phyloP scores from a whole-genome alignment of 2,113 vertebrate genomes.

The Passer montanus region DNA sequence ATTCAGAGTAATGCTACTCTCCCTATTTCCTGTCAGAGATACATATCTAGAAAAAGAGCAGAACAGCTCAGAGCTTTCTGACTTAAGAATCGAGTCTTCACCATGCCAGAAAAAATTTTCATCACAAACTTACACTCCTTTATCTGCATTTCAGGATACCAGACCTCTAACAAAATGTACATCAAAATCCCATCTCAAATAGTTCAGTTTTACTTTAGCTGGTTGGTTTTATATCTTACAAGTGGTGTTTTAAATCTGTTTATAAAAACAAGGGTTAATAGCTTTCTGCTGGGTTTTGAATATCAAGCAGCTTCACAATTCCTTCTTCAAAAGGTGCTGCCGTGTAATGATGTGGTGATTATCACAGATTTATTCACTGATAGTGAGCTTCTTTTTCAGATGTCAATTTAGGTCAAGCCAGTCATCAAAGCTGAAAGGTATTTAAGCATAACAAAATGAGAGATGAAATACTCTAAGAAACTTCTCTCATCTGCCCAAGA shows the following conservation, averaged over 20 bases:
- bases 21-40: background rate
- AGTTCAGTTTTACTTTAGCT: background rate
- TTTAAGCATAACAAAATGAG: conserved; percentile 18
- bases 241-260: background rate
- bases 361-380: background rate
- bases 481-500: background rate
- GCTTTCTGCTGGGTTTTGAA: background rate
- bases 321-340: background rate
- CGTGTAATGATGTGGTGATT: background rate
- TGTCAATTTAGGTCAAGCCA: background rate
- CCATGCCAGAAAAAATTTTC: background rate
- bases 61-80: background rate
- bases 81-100: background rate
- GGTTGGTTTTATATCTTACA: background rate
- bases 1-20: background rate
- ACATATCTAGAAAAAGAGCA: background rate
- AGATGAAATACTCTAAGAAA: background rate
- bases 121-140: background rate
- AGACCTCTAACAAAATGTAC: background rate
- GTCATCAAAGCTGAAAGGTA: conserved; percentile 8
- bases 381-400: background rate
- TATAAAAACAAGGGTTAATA: background rate
- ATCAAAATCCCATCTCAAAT: background rate
- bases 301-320: background rate
- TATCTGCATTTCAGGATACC: background rate